Base-by-base conservation (phyloP, 2,888 invertebrate species). In the Orthosia cruda region DNA sequence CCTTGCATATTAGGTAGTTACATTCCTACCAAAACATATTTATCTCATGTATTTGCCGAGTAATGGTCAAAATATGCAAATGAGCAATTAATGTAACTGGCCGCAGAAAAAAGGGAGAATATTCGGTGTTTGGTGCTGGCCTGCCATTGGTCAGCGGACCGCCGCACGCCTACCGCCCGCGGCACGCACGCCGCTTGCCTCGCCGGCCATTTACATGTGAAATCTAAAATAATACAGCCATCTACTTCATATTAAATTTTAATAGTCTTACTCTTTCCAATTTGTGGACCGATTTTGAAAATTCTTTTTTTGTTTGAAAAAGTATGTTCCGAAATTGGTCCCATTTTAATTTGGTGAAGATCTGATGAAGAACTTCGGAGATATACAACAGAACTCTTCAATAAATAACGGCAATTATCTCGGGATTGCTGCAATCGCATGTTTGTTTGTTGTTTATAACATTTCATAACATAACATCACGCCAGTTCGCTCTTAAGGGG, bases 111-210 rank as follows among this genome's bases (percentile, higher is more conserved):
- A 93, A 92, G 88, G 85, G 85, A 90, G 91, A 93, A 93, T 91
- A 91, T 92, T 92, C 77, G 89, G 91, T 89, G 89, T 90, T 80
- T 83, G 89, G 84, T 84, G 75, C 86, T 80, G 85, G 87, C 68
- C 85, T 85, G 90, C 91, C 76, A 95, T 95, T 96, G 95, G 95
- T 85, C 91, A 89, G 81, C 62, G 59, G 66, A 74, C 55, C 84
- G 85, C 84, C 89, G 90, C 89, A 93, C 96, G 96, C 96, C 96
- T 93, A 93, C 92, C 91, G 95, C 95, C 95, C 87, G 93, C 88
- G 94, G 96, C 93, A 77, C 83, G 89, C 93, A 93, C 89, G 91
- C 91, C 79, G 85, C 86, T 90, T 90, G 90, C 91, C 91, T 91
- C 89, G 83, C 84, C 88, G 81, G 82, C 88, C 88, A 88, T 91